phyloP scores from a whole-genome alignment of 2,888 invertebrate genomes.

The Heliconius aoede region DNA sequence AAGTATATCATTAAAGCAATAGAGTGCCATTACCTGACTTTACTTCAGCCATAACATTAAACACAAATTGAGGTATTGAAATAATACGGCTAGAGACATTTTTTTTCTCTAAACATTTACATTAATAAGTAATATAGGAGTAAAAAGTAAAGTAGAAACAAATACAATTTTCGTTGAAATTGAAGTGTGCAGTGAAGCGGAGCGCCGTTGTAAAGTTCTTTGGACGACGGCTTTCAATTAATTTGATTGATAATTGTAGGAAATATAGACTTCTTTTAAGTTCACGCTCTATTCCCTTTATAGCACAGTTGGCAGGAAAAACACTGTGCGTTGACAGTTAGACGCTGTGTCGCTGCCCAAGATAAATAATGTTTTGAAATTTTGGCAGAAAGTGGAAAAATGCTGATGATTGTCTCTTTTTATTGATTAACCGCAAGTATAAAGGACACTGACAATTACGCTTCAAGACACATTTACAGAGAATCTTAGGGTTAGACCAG shows the following conservation, averaged over 20 bases:
- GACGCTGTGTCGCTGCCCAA: too few species aligned
- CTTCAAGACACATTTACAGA: neutral
- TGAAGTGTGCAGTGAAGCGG: slow-evolving; percentile 14
- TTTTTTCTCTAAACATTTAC: too few species aligned
- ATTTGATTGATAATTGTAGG: neutral
- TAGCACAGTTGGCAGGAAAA: too few species aligned
- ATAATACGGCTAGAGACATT: too few species aligned
- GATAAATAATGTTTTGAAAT: too few species aligned
- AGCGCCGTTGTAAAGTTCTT: neutral
- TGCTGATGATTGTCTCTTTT: too few species aligned
- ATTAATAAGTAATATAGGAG: neutral
- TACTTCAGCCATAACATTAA: neutral
- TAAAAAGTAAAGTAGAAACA: slow-evolving; percentile 16
- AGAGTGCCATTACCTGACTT: neutral
- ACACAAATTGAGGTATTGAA: slow-evolving; percentile 17
- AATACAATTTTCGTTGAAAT: slow-evolving; percentile 26
- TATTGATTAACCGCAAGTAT: too few species aligned
- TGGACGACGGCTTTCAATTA: neutral
- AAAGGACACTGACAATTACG: neutral
- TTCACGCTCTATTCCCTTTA: too few species aligned
- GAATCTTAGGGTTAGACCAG: neutral
- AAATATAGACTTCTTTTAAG: neutral
- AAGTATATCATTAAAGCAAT: neutral
- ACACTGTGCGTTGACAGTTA: too few species aligned
- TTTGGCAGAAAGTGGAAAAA: too few species aligned